phyloP scores from a whole-genome alignment of 2,113 vertebrate genomes.

The Strix uralensis region DNA sequence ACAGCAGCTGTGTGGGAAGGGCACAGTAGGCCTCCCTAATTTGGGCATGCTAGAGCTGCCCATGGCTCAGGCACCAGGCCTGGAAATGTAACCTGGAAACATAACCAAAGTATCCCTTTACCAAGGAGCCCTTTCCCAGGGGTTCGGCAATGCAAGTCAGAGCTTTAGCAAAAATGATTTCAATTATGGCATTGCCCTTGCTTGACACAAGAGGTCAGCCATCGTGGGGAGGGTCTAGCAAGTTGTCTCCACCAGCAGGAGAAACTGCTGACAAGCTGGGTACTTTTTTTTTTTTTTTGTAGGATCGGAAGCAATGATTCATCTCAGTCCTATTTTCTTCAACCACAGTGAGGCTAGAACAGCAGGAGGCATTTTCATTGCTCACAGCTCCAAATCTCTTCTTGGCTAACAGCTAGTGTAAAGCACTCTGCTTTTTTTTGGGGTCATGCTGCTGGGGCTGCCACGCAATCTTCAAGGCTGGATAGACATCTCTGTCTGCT shows the following conservation, averaged over 20 bases:
- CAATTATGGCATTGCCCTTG: not conserved
- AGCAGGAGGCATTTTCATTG: not conserved
- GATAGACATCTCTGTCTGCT: not conserved
- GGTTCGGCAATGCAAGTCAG: not conserved
- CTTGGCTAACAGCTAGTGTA: not conserved
- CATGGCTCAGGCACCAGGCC: too few species aligned
- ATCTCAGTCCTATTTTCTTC: not conserved
- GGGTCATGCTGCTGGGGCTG: not conserved
- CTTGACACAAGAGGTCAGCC: not conserved
- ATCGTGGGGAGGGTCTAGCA: too few species aligned
- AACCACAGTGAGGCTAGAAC: not conserved
- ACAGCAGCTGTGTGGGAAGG: not conserved
- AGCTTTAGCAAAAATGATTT: not conserved
- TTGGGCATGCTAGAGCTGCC: not conserved
- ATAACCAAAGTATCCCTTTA: not conserved
- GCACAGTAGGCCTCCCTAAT: not conserved
- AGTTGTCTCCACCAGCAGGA: not conserved
- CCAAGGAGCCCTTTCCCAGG: not conserved
- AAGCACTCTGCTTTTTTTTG: not conserved
- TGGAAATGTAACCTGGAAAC: not conserved
- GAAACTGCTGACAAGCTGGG: not conserved
- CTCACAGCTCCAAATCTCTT: not conserved
- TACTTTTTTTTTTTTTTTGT: not conserved
- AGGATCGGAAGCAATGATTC: not conserved
- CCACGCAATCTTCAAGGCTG: not conserved